Evolutionary conservation across 2,797 vertebrate genomes (phyloP).

Genomic region (Lutra lutra): DNA sequence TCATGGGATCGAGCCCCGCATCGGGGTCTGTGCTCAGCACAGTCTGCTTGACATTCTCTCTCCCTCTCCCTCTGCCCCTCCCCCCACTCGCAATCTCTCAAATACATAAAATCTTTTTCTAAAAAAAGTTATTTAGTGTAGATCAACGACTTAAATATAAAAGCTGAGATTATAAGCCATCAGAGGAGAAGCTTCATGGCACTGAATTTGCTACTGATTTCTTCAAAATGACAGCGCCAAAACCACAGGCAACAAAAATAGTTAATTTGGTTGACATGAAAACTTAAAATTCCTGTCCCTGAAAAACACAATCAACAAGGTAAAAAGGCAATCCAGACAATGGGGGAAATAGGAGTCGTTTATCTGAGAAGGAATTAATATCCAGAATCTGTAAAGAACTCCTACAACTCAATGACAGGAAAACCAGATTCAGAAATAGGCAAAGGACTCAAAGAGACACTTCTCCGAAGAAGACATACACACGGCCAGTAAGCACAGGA

Average conservation of each 20-base stretch:
- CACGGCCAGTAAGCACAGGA: neutral
- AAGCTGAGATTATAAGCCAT: neutral
- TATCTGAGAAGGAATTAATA: neutral
- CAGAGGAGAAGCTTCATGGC: neutral
- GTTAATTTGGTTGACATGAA: neutral
- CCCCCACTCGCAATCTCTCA: neutral
- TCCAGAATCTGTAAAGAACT: neutral
- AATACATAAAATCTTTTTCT: no score
- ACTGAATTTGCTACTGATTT: neutral
- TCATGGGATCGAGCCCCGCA: neutral
- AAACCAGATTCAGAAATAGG: neutral
- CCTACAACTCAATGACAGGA: neutral
- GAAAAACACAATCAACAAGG: neutral
- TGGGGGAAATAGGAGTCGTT: neutral
- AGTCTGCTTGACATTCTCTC: neutral
- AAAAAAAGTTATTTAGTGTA: neutral
- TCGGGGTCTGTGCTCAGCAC: rapidly evolving
- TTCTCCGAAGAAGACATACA: neutral
- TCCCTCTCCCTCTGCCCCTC: neutral
- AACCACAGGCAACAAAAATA: neutral
- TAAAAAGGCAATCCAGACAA: neutral
- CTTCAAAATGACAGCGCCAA: neutral
- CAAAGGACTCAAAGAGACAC: neutral
- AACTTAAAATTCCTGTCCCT: neutral
- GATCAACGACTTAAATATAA: neutral